Conservation (phyloP, 2,888 invertebrate genomes). For the Dilophus febrilis region DNA sequence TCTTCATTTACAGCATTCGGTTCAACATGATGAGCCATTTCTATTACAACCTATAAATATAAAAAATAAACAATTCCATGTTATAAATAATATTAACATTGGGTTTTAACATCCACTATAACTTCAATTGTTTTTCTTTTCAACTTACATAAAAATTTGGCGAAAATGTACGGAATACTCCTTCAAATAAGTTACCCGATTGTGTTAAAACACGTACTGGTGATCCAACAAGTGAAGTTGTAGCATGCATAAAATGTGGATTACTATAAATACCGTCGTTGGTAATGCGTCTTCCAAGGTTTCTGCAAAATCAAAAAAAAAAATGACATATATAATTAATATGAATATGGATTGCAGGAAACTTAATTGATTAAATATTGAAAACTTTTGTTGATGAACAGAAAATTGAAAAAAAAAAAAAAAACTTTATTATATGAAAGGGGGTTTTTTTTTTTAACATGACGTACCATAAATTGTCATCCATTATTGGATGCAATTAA, state of each 20-base stretch:
- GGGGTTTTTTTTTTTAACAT: too few relatives aligned
- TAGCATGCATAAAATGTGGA: constrained; percentile 77
- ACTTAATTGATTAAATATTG: too few relatives aligned
- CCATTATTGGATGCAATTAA: too few relatives aligned
- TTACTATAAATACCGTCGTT: constrained; percentile 82
- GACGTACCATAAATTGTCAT: too few relatives aligned
- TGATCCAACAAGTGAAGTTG: constrained; percentile 71
- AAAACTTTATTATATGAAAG: too few relatives aligned
- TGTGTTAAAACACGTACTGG: constrained; percentile 64
- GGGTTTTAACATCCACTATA: neutral
- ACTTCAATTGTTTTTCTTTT: neutral
- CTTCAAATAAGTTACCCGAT: constrained; percentile 74
- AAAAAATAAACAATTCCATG: too few relatives aligned
- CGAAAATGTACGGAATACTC: constrained; percentile 79
- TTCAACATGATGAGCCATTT: constrained; percentile 58
- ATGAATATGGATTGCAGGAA: too few relatives aligned
- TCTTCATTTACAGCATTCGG: constrained; percentile 11
- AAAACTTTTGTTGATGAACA: too few relatives aligned
- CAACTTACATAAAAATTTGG: constrained; percentile 59
- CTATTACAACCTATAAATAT: constrained; percentile 46
- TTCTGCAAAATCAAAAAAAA: neutral
- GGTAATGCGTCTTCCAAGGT: constrained; percentile 37
- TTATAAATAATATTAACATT: constrained; percentile 3
- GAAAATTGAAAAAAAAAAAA: too few relatives aligned
- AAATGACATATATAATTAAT: neutral